Percentiles rank a stretch among this genome's conserved stretches.
These are phyloP conservation scores for Diabrotica balteata DNA, from an alignment of 2,888 invertebrate species.

Conservation along the genomic window DNA sequence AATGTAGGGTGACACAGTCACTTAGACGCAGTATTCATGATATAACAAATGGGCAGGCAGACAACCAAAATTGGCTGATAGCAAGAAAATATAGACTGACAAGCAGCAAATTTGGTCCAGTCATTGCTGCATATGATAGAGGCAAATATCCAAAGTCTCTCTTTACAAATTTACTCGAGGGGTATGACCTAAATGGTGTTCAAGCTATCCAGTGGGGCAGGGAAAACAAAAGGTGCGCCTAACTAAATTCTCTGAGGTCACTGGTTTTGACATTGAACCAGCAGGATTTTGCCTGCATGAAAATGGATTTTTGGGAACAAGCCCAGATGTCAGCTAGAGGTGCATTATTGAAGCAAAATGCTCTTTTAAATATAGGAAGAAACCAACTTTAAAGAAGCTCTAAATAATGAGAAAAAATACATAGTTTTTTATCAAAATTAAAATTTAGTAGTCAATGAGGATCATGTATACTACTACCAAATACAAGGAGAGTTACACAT, in stretches of 20 bases:
- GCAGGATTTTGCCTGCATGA: slow-evolving; percentile 11
- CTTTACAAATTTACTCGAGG: slow-evolving; percentile 15
- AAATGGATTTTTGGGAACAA: slow-evolving; percentile 6
- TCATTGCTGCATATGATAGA: slow-evolving; percentile 13
- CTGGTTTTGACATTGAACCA: background rate
- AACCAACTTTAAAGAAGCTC: background rate
- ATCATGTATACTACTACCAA: slow-evolving; percentile 15
- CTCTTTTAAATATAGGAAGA: slow-evolving; percentile 9
- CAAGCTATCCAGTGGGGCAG: slow-evolving; percentile 35
- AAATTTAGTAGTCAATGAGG: slow-evolving; percentile 3
- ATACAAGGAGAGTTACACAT: slow-evolving; percentile 27
- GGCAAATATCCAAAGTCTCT: slow-evolving; percentile 17
- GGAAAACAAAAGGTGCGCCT: slow-evolving; percentile 26
- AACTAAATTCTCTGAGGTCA: background rate
- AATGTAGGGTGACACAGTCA: slow-evolving; percentile 1
- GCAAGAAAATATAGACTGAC: slow-evolving; percentile 22
- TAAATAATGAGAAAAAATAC: background rate
- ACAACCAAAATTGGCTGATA: slow-evolving; percentile 23
- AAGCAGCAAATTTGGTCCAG: slow-evolving; percentile 19
- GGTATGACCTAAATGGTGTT: slow-evolving; percentile 14
- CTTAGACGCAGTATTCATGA: background rate
- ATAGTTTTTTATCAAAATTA: background rate
- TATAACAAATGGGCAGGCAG: slow-evolving; percentile 11
- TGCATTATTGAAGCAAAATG: slow-evolving; percentile 20
- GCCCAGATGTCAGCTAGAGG: background rate